These are phyloP conservation scores for Lycaena phlaeas DNA, from an alignment of 2,888 invertebrate genomes.

Conservation along the genomic window DNA sequence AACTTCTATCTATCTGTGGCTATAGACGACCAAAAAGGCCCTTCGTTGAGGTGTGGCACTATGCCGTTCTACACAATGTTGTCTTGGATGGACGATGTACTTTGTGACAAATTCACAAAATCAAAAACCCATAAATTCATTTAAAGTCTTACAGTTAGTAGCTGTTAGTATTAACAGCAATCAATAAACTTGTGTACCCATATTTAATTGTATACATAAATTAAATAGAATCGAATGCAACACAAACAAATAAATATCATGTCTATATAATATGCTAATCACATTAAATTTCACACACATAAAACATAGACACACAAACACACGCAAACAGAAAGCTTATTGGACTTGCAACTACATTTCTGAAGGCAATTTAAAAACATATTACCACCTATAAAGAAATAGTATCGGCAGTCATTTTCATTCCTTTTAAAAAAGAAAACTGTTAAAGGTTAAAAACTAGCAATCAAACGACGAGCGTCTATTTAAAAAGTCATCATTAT, in stretches of 20 bases:
- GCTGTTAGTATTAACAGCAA: conserved; percentile 72
- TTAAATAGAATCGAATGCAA: conserved; percentile 17
- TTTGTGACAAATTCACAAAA: no score
- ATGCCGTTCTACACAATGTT: no score
- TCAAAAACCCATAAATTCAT: conserved; percentile 31
- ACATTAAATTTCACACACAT: conserved; percentile 13
- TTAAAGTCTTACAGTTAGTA: conserved; percentile 67
- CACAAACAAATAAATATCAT: conserved; percentile 5
- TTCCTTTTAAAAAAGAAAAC: no score
- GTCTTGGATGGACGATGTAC: no score
- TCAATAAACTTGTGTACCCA: conserved; percentile 30
- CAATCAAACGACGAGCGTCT: conserved; percentile 18
- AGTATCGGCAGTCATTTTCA: no score
- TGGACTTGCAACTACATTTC: no score
- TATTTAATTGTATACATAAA: conserved; percentile 9
- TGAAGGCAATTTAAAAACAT: no score
- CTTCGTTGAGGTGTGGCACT: no score
- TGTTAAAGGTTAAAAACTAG: conserved; percentile 34
- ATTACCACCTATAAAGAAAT: no score
- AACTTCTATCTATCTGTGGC: no score
- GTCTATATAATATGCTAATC: neutral
- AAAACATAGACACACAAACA: conserved; percentile 14
- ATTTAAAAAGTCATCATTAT: conserved; percentile 24
- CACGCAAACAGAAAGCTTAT: no score
- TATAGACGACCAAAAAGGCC: no score